Base-by-base conservation (phyloP, 1,140 invertebrate species). In the Hycleus phaleratus region DNA sequence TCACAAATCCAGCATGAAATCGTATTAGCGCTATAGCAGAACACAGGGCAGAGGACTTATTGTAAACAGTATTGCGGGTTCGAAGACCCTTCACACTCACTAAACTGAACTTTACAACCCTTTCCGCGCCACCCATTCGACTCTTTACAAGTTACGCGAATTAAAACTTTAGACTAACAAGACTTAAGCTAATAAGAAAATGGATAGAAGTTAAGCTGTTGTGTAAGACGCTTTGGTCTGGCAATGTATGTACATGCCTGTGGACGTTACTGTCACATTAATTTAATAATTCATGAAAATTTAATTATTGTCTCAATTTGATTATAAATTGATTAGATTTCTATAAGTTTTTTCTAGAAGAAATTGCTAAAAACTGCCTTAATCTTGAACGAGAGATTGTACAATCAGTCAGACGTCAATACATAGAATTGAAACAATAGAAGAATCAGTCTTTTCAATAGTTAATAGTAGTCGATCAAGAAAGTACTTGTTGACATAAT, bases 121-220 rank as follows among this genome's bases (percentile, higher is more conserved):
- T 73, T 68, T 71, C 70, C 71, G 58, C 61, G 59, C 42, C 56
- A 61, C 60, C 69, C 71, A 70, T 69, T 74, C 73, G 72, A 77
- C 77, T 76, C 74, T 73, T 77, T 77, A 67, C 71, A 74, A 75
- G 67, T 73, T 74, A 70, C 67, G 67, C 73, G 76, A 78, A 78
- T 78, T 78, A 77, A 78, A 79, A 78, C 76, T 78, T 77, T 74
- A 68, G 69, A 76, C 76, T 76, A 77, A 77, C 74, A 75, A 72
- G 73, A 73, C 71, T 74, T 75, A 75, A 73, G 72, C 72, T 73
- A 72, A 72, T 72, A 72, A 72, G 70, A 72, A 72, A 71, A 68
- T 70, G 70, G 70, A 72, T 72, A 69, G 71, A 74, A 73, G 72
- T 32, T 74, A 76, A 75, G 73, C 73, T 70, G 66, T 68, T 70